These are phyloP conservation scores for Campoletis raptor DNA, from an alignment of 2,888 invertebrate genomes.

Conservation along the genomic window DNA sequence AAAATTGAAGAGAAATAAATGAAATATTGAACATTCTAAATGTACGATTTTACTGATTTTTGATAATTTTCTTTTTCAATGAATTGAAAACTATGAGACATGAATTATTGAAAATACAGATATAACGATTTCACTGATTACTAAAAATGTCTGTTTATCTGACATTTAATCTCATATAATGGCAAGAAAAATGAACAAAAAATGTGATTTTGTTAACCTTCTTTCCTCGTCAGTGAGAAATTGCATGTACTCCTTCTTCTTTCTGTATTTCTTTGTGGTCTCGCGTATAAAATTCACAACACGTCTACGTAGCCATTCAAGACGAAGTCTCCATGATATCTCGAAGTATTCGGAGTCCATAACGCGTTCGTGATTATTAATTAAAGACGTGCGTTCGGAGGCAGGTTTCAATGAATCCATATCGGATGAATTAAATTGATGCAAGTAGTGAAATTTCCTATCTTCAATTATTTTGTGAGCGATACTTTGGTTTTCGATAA, in stretches of 20 bases:
- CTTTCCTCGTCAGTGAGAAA: conserved; percentile 90
- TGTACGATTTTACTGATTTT: not conserved
- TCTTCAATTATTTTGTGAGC: not conserved
- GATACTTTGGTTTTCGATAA: not conserved
- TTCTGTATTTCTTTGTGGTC: conserved; percentile 78
- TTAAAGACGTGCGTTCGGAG: conserved; percentile 40
- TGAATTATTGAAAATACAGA: not conserved
- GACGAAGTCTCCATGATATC: conserved; percentile 79
- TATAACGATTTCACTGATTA: not conserved
- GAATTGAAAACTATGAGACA: no score
- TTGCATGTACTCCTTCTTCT: conserved; percentile 87
- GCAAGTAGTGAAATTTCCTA: not conserved
- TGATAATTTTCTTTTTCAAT: no score
- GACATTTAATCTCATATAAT: not conserved
- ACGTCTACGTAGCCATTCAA: conserved; percentile 78
- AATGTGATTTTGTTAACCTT: conserved; percentile 85
- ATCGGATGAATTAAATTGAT: not conserved
- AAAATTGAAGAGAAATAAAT: not conserved
- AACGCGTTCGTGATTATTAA: conserved; percentile 54
- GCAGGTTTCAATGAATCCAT: conserved; percentile 45
- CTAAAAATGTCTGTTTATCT: not conserved
- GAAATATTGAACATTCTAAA: not conserved
- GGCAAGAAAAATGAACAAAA: not conserved
- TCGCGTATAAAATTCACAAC: conserved; percentile 76
- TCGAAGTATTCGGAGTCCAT: conserved; percentile 81